phyloP scores from a whole-genome alignment of 2,797 vertebrate genomes.

The Phalanger gymnotis region DNA sequence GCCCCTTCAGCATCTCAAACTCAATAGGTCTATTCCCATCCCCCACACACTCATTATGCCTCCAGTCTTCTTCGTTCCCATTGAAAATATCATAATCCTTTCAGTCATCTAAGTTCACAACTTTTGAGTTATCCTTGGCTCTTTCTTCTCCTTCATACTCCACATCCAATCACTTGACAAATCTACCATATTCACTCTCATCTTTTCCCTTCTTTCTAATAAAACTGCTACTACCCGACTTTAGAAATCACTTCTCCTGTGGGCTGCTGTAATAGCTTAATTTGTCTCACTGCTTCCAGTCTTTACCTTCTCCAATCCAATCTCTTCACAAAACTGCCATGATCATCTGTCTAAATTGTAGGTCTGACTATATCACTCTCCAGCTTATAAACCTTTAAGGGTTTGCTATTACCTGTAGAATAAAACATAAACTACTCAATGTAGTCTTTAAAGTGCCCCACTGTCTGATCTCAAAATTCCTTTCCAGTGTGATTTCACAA shows the following conservation, averaged over 20 bases:
- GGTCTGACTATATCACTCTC: not conserved
- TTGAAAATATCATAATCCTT: not conserved
- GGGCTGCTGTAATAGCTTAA: not conserved
- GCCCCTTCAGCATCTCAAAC: not conserved
- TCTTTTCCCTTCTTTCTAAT: not conserved
- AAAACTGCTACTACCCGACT: not conserved
- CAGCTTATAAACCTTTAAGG: not conserved
- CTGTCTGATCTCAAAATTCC: not conserved
- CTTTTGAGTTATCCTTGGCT: not conserved
- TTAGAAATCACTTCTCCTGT: not conserved
- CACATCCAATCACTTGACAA: not conserved
- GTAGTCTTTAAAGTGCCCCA: not conserved
- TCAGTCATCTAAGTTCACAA: not conserved
- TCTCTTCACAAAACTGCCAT: not conserved
- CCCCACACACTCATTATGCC: not conserved
- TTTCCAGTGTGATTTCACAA: not conserved
- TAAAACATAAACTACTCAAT: not conserved
- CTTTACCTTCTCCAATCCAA: not conserved
- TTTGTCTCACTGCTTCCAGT: not conserved
- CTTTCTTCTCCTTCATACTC: not conserved
- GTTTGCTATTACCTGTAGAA: not conserved
- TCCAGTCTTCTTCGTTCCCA: not conserved
- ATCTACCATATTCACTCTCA: not conserved
- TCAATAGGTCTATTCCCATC: not conserved
- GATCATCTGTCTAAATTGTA: not conserved